A percentile compares a stretch with the other conserved stretches of the same genome.
phyloP scores from a whole-genome alignment of 2,797 vertebrate species.

The Poecilia gillii region DNA sequence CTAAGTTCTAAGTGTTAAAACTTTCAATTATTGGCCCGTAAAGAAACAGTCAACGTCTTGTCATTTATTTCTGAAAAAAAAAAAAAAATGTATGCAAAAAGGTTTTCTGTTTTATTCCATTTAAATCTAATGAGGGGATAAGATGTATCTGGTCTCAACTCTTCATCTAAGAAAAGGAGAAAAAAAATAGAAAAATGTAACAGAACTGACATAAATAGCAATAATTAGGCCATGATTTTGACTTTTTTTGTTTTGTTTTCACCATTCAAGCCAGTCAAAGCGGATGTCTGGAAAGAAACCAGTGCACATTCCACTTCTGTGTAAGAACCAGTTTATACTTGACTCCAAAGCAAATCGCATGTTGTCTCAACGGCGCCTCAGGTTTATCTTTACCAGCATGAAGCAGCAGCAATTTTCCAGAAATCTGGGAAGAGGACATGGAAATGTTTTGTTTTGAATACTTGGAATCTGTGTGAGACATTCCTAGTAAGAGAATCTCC shows the following conservation, averaged over 20 bases:
- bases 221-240: not conserved
- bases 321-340: not conserved
- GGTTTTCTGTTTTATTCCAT: not conserved
- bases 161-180: not conserved
- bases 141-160: not conserved
- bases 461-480: not conserved
- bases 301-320: not conserved
- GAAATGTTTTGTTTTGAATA: not conserved
- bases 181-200: not conserved
- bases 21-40: not conserved
- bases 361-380: not conserved
- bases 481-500: not conserved
- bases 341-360: not conserved
- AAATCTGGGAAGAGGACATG: not conserved
- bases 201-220: not conserved
- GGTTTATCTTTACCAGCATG: not conserved
- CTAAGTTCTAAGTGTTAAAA: not conserved
- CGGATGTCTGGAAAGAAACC: not conserved
- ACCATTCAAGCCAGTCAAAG: not conserved
- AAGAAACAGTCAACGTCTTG: no score
- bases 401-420: not conserved
- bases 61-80: not conserved
- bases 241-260: not conserved
- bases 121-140: not conserved
- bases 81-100: not conserved